Percentiles rank a stretch among this genome's conserved stretches.
Evolutionary conservation across 2,888 invertebrate genomes (phyloP).

Genomic region (Aethes cnicana): DNA sequence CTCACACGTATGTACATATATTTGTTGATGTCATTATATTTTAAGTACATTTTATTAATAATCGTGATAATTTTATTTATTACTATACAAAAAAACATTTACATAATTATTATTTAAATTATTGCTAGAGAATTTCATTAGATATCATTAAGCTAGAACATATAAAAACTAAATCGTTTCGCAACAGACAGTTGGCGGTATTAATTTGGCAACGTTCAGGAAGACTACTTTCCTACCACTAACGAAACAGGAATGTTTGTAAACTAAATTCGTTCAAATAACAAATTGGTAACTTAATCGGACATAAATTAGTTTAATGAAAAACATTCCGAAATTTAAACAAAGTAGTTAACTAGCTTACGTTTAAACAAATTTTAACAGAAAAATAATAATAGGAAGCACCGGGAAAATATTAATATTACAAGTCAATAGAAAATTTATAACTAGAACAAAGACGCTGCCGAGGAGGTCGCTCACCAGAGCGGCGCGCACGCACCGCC

Average conservation of each 20-base stretch:
- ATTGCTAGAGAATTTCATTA: constrained; percentile 80
- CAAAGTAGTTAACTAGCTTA: constrained; percentile 69
- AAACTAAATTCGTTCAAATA: constrained; percentile 80
- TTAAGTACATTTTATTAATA: constrained; percentile 62
- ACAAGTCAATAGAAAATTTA: constrained; percentile 57
- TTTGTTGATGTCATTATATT: constrained; percentile 49
- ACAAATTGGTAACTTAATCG: constrained; percentile 78
- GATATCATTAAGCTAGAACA: constrained; percentile 67
- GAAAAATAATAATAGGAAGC: constrained; percentile 79
- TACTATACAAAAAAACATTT: constrained; percentile 80
- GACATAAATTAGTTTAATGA: constrained; percentile 58
- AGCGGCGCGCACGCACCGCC: constrained; percentile 13
- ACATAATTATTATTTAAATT: constrained; percentile 74
- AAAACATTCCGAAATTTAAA: constrained; percentile 59
- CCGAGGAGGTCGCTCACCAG: constrained; percentile 32
- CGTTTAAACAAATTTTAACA: constrained; percentile 75
- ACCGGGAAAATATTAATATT: constrained; percentile 70
- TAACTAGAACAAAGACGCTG: constrained; percentile 56
- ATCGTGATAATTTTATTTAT: constrained; percentile 59
- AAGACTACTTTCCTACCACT: constrained; percentile 81
- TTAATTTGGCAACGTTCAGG: constrained; percentile 81
- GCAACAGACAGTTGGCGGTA: constrained; percentile 78
- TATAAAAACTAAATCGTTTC: constrained; percentile 71
- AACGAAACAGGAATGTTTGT: constrained; percentile 77
- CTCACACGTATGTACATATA: constrained; percentile 59